Base-by-base conservation (phyloP, 2,113 vertebrate species). In the Asarcornis scutulata region DNA sequence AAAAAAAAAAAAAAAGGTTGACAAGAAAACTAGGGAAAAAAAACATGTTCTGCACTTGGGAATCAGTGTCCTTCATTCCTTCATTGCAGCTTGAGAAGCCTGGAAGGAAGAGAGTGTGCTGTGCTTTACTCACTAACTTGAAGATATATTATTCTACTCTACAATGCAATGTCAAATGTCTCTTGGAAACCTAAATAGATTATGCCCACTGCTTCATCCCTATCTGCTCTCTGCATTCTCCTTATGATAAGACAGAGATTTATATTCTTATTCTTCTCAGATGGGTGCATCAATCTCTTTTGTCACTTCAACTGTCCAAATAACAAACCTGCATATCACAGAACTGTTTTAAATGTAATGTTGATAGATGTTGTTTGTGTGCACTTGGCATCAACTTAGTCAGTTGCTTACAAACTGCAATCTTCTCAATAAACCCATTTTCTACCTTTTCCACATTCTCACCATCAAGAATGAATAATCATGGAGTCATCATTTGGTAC, bases 221-320 rank as follows among this genome's bases (percentile, higher is more conserved):
- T 97, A 96, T 96, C 95, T 97, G 60, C 63, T 96, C 73, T 44
- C 40, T 88, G 58, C 91, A 91, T 97, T 97, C 93, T 94, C 90
- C 83, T 74, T 89, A 84, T 84, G 76, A 96, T 93, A 96, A 96
- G 96, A 97, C 95, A 97, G 84, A 96, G 96, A 97, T 97, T 97
- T 97, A 97, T 97, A 97, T 96, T 96, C 96, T 96, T 97, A 96
- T 96, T 96, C 91, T 93, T 93, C 77, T 90, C 67, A 97, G 92
- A 93, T 48, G 50, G 74, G 60, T 96, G 55, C 93, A 97, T 97
- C 97, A 97, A 95, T 97, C 96, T 96, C 80, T 91, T 59, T 78
- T 96, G 96, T 96, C 97, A 96, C 69, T 67, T 94, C 85, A 56
- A 86, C 94, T 93, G 91, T 96, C 95, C 6, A 4, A 93, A 91